Conservation (phyloP, 1,140 invertebrate species). For the Macrocentrus cingulum region DNA sequence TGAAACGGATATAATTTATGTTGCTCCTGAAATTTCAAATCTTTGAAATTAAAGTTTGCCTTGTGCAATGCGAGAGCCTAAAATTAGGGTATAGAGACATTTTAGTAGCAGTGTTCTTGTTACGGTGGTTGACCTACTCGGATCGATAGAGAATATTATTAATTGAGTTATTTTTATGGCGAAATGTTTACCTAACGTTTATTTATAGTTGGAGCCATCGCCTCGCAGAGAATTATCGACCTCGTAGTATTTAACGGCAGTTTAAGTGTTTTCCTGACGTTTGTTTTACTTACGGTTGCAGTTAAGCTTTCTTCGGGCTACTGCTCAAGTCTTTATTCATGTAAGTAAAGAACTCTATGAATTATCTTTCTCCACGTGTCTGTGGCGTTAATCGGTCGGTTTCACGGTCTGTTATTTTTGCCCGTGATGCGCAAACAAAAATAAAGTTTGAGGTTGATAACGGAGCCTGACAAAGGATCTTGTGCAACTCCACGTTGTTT, state of each 20-base stretch:
- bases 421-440: slow-evolving; percentile 53
- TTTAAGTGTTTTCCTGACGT: slow-evolving; percentile 61
- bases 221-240: slow-evolving; percentile 54
- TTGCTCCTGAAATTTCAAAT: no score
- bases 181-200: slow-evolving; percentile 15
- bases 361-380: slow-evolving; percentile 54
- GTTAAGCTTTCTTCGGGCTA: slow-evolving; percentile 61
- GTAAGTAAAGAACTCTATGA: slow-evolving; percentile 2
- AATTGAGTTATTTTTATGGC: background rate
- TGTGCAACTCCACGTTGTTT: no score
- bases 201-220: slow-evolving; percentile 48
- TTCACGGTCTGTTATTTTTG: slow-evolving; percentile 62
- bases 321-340: background rate
- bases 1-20: no score
- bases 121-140: slow-evolving; percentile 62
- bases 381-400: slow-evolving; percentile 63
- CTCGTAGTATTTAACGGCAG: slow-evolving; percentile 61
- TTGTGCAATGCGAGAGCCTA: no score
- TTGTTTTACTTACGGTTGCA: slow-evolving; percentile 56
- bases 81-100: no score
- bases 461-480: no score
- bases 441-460: background rate
- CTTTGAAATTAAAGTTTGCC: no score
- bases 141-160: slow-evolving; percentile 46
- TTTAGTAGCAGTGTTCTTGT: slow-evolving; percentile 60